A percentile compares a stretch with the other conserved stretches of the same genome.
These are phyloP conservation scores for Dipodomys spectabilis DNA, from an alignment of 2,113 vertebrate genomes.

Conservation along the genomic window DNA sequence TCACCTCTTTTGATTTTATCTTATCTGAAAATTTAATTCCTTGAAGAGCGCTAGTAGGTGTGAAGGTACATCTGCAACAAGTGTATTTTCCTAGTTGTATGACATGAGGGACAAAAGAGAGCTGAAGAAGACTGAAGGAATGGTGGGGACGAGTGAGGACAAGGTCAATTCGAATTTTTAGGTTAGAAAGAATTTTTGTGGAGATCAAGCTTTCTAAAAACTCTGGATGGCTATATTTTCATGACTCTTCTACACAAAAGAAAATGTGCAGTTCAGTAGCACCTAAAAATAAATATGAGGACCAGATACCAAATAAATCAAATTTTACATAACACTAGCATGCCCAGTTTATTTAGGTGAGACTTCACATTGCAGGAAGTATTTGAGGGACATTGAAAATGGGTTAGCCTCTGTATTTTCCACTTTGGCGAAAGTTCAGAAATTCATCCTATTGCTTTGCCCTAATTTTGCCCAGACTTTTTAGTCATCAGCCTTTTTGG, in stretches of 20 bases:
- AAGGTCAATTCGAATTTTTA: constrained; percentile 31
- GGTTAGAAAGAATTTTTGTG: constrained; percentile 28
- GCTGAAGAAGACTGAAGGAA: not conserved
- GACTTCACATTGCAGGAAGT: constrained; percentile 48
- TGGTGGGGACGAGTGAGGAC: constrained; percentile 27
- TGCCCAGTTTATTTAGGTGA: constrained; percentile 64
- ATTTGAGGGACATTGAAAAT: constrained; percentile 68
- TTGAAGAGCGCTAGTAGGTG: not conserved
- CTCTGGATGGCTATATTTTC: constrained; percentile 37
- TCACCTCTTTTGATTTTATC: constrained; percentile 43
- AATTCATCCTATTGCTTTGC: constrained; percentile 47
- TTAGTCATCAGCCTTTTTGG: constrained; percentile 28
- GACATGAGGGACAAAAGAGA: not conserved
- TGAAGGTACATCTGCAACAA: constrained; percentile 19
- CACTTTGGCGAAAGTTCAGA: constrained; percentile 55
- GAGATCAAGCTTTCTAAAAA: constrained; percentile 31
- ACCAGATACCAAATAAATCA: constrained; percentile 72
- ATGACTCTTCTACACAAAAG: constrained; percentile 47
- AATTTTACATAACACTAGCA: constrained; percentile 54
- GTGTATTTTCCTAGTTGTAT: not conserved
- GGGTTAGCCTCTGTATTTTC: constrained; percentile 68
- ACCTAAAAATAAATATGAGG: constrained; percentile 66
- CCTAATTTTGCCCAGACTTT: constrained; percentile 66
- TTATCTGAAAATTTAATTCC: constrained; percentile 25
- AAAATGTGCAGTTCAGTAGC: not conserved